Evolutionary conservation across 2,113 vertebrate genomes (phyloP).

Genomic region (Microtus ochrogaster): DNA sequence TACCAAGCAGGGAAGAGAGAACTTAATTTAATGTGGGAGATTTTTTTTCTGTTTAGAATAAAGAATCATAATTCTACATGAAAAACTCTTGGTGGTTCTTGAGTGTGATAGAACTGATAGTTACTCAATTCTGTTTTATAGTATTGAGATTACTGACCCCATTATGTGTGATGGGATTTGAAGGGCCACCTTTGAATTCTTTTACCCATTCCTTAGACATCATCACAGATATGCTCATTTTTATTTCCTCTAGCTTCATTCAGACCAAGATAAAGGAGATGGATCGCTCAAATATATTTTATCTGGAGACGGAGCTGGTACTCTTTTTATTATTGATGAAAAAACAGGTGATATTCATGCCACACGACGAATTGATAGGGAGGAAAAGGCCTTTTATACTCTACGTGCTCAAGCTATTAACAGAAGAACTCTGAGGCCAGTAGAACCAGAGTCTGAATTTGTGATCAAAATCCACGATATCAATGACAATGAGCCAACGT

Average conservation of each 20-base stretch:
- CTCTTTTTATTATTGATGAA: constrained; percentile 92
- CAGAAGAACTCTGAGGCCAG: constrained; percentile 89
- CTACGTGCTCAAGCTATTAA: constrained; percentile 91
- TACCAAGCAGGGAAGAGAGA: neutral
- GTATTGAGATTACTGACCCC: constrained; percentile 31
- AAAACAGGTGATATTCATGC: constrained; percentile 92
- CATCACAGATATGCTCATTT: constrained; percentile 25
- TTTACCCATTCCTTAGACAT: constrained; percentile 3
- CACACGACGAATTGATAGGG: constrained; percentile 90
- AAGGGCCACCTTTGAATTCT: constrained; percentile 35
- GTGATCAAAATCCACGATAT: constrained; percentile 93
- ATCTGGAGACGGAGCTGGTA: constrained; percentile 91
- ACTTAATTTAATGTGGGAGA: neutral
- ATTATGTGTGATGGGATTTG: constrained; percentile 32
- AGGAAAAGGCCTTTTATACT: constrained; percentile 91
- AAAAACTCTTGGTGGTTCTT: neutral
- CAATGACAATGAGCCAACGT: constrained; percentile 91
- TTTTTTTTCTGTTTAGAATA: constrained; percentile 4
- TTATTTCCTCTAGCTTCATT: constrained; percentile 88
- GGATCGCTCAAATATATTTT: constrained; percentile 91
- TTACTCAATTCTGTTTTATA: constrained; percentile 20
- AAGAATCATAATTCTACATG: neutral
- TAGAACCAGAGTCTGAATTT: constrained; percentile 92
- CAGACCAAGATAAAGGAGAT: constrained; percentile 91
- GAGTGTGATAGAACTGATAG: neutral